A percentile compares a stretch with the other conserved stretches of the same genome.
Conservation (phyloP, 2,888 invertebrate genomes). For the Pegoplata infirma region DNA sequence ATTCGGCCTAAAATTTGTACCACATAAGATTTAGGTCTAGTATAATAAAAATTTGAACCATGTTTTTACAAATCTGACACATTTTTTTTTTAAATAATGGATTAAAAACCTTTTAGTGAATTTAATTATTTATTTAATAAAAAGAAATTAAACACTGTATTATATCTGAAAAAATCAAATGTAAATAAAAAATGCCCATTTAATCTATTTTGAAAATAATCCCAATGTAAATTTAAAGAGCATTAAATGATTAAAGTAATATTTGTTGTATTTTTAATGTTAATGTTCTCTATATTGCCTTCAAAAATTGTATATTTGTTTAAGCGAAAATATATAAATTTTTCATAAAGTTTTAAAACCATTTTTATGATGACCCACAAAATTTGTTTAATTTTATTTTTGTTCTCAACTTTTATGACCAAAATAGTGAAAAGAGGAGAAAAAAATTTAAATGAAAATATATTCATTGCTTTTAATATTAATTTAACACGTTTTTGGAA, state of each 20-base stretch:
- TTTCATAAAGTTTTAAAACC: background rate
- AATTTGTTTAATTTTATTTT: slow-evolving; percentile 9
- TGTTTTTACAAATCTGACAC: too few species aligned
- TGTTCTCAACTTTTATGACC: slow-evolving; percentile 12
- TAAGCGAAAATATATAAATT: too few species aligned
- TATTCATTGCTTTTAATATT: slow-evolving; percentile 49
- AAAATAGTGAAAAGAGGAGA: too few species aligned
- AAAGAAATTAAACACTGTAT: too few species aligned
- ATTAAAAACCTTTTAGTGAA: too few species aligned
- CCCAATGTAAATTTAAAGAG: background rate
- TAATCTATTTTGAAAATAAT: background rate
- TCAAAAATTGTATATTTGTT: background rate
- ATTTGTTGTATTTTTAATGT: background rate
- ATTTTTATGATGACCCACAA: slow-evolving; percentile 36
- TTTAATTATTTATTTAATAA: too few species aligned
- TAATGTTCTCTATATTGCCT: background rate
- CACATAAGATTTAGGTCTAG: too few species aligned
- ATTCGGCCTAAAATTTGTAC: too few species aligned
- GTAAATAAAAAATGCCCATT: background rate
- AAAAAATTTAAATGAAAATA: slow-evolving; percentile 31
- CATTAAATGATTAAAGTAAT: background rate
- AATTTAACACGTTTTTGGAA: slow-evolving; percentile 38
- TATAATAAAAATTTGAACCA: too few species aligned
- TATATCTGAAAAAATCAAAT: background rate
- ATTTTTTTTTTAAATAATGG: too few species aligned